A percentile compares a stretch with the other conserved stretches of the same genome.
Conservation (phyloP, 2,113 vertebrate genomes). For the Pelusios castaneus region DNA sequence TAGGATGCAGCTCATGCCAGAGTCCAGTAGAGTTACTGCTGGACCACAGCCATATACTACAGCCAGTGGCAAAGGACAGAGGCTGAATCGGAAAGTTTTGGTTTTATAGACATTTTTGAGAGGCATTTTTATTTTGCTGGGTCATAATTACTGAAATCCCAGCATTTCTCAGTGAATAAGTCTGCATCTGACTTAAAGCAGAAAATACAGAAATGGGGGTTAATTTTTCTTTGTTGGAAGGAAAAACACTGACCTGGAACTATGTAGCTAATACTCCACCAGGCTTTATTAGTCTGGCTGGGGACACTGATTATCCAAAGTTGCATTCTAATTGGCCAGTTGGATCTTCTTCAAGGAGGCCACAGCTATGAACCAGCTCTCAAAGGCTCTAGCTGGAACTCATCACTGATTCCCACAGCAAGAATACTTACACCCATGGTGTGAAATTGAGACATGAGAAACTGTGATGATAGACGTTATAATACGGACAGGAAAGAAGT, state of each 20-base stretch:
- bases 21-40: not conserved
- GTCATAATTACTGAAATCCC: not conserved
- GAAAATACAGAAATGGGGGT: not conserved
- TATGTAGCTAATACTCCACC: not conserved
- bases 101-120: not conserved
- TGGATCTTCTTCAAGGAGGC: not conserved
- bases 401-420: not conserved
- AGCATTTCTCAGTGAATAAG: not conserved
- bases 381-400: not conserved
- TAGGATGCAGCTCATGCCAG: not conserved
- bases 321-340: not conserved
- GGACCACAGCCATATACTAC: not conserved
- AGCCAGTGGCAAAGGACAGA: not conserved
- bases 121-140: not conserved
- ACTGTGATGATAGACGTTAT: not conserved
- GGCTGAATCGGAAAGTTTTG: not conserved
- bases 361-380: not conserved
- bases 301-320: not conserved
- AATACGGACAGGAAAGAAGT: not conserved
- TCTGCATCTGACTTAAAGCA: not conserved
- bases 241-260: not conserved
- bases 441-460: not conserved
- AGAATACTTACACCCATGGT: not conserved
- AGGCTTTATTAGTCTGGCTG: not conserved
- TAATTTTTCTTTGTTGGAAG: not conserved